phyloP scores from a whole-genome alignment of 37 sponge, comb jelly and placozoan species.

The Cliona cf. orientalis region DNA sequence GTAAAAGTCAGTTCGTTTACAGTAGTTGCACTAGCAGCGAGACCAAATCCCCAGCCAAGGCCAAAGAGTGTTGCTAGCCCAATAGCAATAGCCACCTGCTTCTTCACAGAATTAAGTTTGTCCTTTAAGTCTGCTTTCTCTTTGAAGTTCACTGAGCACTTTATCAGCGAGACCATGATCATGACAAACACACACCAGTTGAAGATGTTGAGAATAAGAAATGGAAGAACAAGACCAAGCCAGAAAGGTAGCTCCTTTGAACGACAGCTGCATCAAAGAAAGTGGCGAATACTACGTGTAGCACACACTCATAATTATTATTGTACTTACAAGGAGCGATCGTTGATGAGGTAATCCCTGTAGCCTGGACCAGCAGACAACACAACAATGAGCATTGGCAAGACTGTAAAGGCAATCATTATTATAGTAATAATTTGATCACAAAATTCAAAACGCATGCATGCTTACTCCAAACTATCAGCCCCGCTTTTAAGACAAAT shows the following conservation, averaged over 20 bases:
- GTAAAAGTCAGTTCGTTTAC: not conserved
- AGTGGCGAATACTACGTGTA: not conserved
- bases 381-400: constrained; percentile 16
- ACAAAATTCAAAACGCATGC: not conserved
- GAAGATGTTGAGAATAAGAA: constrained; percentile 18
- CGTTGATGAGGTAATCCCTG: not conserved
- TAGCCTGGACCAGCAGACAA: constrained; percentile 14
- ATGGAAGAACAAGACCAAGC: constrained; percentile 10
- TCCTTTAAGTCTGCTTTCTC: not conserved
- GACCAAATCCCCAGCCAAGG: constrained; percentile 28
- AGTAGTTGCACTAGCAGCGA: not conserved
- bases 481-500: not conserved
- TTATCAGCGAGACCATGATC: constrained; percentile 13
- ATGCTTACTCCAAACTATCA: constrained; percentile 12
- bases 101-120: not conserved
- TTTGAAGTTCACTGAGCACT: not conserved
- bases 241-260: constrained; percentile 4
- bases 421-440: not conserved
- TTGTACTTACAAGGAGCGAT: not conserved
- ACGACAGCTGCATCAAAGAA: constrained; percentile 13
- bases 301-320: not conserved
- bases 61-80: constrained; percentile 13
- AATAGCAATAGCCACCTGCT: constrained; percentile 2
- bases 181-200: constrained; percentile 10
- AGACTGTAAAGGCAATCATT: constrained; percentile 5